A percentile compares a stretch with the other conserved stretches of the same genome.
phyloP scores from a whole-genome alignment of 2,113 vertebrate genomes.

The Murina feae region DNA sequence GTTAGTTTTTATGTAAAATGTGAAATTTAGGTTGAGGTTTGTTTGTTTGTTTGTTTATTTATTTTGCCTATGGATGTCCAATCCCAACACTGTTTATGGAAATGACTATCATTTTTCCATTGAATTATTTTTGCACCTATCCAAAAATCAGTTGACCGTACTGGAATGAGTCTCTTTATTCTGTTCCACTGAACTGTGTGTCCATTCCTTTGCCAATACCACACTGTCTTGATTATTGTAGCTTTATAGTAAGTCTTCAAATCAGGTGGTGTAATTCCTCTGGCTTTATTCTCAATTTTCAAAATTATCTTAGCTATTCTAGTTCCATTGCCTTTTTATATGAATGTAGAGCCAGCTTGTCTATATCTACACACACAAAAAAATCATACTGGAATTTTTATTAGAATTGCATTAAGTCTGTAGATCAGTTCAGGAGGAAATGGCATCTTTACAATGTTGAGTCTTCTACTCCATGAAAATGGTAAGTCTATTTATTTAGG shows the following conservation, averaged over 20 bases:
- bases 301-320: neutral
- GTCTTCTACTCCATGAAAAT: neutral
- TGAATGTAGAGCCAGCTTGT: slow-evolving; percentile 39
- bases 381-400: neutral
- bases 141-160: neutral
- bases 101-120: neutral
- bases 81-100: neutral
- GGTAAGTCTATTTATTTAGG: neutral
- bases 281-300: neutral
- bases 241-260: slow-evolving; percentile 8
- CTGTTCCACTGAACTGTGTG: neutral
- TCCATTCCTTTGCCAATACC: neutral
- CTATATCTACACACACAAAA: neutral
- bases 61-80: neutral
- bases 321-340: neutral
- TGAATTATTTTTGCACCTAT: neutral
- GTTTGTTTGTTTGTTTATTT: neutral
- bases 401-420: neutral
- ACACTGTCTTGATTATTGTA: neutral
- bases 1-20: neutral
- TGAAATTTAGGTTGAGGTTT: neutral
- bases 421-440: neutral
- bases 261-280: neutral
- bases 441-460: neutral
- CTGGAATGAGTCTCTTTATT: neutral